Conservation (phyloP, 2,797 vertebrate species). For the Spinus pinus region DNA sequence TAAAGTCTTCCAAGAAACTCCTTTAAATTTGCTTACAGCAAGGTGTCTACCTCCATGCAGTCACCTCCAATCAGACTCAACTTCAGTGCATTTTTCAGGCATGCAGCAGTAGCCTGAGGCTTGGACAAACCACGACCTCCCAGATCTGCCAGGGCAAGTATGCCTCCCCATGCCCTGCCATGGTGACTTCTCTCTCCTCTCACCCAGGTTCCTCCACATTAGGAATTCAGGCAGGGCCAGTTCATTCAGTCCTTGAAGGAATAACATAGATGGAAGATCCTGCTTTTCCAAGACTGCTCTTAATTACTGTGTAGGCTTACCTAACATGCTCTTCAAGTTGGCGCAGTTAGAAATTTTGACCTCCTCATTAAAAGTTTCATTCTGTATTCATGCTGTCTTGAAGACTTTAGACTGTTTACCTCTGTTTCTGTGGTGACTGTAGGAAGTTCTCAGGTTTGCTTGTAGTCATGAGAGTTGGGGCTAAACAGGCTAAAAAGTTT, state of each 20-base stretch:
- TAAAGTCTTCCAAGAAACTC: not conserved
- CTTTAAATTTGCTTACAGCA: not conserved
- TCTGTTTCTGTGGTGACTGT: not conserved
- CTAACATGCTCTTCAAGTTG: not conserved
- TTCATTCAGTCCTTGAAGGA: conserved; percentile 10
- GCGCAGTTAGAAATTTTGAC: not conserved
- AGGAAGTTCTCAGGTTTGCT: not conserved
- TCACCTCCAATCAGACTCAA: not conserved
- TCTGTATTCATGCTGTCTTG: not conserved
- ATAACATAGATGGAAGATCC: not conserved
- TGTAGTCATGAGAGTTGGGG: not conserved
- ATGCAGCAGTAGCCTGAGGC: not conserved
- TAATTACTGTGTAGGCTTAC: not conserved
- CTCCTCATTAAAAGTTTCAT: not conserved
- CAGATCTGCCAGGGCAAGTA: not conserved
- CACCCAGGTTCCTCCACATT: not conserved
- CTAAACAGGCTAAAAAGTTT: not conserved
- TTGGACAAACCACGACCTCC: not conserved
- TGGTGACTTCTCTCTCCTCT: not conserved
- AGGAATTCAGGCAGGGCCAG: conserved; percentile 7
- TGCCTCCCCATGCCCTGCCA: not conserved
- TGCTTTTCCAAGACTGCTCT: not conserved
- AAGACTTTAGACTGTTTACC: not conserved
- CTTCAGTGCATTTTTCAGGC: not conserved
- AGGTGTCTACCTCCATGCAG: not conserved